A percentile compares a stretch with the other conserved stretches of the same genome.
These are phyloP conservation scores for Cephus rjabovi DNA, from an alignment of 2,888 invertebrate species.

Conservation along the genomic window DNA sequence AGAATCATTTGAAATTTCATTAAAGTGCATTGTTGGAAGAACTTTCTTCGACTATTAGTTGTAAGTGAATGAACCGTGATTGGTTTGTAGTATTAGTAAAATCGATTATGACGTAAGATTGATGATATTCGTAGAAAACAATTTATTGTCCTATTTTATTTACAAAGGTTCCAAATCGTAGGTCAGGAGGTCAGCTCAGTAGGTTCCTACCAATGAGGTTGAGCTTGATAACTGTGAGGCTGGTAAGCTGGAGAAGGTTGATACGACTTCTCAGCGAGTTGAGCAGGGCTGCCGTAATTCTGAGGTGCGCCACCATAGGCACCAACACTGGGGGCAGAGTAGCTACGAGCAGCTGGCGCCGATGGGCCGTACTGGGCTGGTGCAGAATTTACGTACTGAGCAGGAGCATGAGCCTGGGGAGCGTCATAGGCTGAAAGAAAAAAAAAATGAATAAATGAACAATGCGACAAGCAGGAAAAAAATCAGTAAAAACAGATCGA, in stretches of 20 bases:
- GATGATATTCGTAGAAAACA: slow-evolving; percentile 28
- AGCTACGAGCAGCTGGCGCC: not conserved
- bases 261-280: slow-evolving; percentile 34
- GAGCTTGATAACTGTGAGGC: slow-evolving; percentile 53
- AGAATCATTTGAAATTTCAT: not conserved
- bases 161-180: slow-evolving; percentile 44
- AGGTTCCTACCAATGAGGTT: slow-evolving; percentile 43
- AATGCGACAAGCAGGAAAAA: not conserved
- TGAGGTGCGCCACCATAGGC: slow-evolving; percentile 31
- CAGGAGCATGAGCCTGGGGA: slow-evolving; percentile 28
- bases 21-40: not conserved
- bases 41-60: not conserved
- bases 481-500: not conserved
- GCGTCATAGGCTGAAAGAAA: slow-evolving; percentile 42
- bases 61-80: not conserved
- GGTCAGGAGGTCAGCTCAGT: slow-evolving; percentile 32
- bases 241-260: slow-evolving; percentile 47
- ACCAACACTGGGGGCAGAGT: slow-evolving; percentile 1
- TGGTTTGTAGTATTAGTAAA: not conserved
- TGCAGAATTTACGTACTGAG: not conserved
- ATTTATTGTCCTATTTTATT: slow-evolving; percentile 65
- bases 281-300: slow-evolving; percentile 31
- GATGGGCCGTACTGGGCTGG: not conserved
- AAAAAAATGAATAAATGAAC: slow-evolving; percentile 4
- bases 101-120: not conserved